A percentile compares a stretch with the other conserved stretches of the same genome.
Evolutionary conservation across 2,113 vertebrate genomes (phyloP).

Genomic region (Fukomys damarensis): DNA sequence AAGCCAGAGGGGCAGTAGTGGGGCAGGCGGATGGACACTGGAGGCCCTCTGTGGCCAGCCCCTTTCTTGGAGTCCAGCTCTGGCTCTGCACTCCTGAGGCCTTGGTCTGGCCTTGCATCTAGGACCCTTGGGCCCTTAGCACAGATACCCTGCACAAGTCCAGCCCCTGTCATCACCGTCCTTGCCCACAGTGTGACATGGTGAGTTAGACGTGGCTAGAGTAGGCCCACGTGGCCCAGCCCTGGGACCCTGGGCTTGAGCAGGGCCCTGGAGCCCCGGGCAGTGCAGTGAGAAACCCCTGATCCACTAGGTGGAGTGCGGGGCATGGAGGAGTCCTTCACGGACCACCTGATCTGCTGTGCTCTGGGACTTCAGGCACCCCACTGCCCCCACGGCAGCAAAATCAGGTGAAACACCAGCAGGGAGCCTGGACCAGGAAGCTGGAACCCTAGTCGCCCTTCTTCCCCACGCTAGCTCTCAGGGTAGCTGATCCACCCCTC

Average conservation of each 20-base stretch:
- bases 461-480: neutral
- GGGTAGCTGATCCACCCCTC: rapidly evolving
- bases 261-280: neutral
- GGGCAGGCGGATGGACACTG: neutral
- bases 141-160: neutral
- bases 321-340: neutral
- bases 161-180: neutral
- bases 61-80: rapidly evolving
- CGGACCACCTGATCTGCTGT: neutral
- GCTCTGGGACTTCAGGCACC: neutral
- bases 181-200: too few species aligned
- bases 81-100: neutral
- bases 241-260: neutral
- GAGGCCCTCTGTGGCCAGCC: neutral
- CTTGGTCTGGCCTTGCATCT: neutral
- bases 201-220: neutral
- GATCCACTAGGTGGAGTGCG: neutral
- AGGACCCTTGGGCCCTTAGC: neutral
- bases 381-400: neutral
- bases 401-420: neutral
- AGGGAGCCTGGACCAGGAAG: too few species aligned
- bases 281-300: neutral
- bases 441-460: neutral
- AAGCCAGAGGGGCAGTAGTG: neutral
- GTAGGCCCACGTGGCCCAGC: neutral